Evolutionary conservation across 64 coral and sea anemone genomes (phyloP).

Genomic region (Dendrophyllia cribrosa): DNA sequence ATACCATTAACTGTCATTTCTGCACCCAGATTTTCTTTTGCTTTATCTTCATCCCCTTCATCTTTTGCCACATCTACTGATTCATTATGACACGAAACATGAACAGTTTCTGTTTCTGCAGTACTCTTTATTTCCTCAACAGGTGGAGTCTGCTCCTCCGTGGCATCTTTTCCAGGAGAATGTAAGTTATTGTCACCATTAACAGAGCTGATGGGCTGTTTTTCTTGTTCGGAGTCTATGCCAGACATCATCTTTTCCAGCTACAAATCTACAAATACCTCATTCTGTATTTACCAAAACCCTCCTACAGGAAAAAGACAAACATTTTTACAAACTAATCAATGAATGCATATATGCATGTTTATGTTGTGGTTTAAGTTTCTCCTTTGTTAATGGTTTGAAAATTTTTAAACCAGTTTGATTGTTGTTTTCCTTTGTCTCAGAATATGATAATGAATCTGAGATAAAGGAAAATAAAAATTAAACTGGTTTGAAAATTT

Average conservation of each 20-base stretch:
- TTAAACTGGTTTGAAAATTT: too few relatives aligned
- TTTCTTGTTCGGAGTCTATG: constrained; percentile 8
- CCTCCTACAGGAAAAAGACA: not conserved
- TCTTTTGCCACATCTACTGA: not conserved
- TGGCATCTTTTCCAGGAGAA: not conserved
- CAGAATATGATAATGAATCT: too few relatives aligned
- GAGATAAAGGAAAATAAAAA: too few relatives aligned
- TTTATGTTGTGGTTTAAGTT: too few relatives aligned
- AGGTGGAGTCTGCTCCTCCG: not conserved
- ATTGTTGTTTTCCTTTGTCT: too few relatives aligned
- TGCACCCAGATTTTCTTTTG: not conserved
- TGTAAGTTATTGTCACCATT: not conserved
- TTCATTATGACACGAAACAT: not conserved
- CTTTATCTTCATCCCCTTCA: not conserved
- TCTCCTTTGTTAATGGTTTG: too few relatives aligned
- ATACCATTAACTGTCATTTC: not conserved
- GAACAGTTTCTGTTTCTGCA: not conserved
- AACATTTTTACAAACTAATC: not conserved
- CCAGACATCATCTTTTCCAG: not conserved
- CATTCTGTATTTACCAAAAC: not conserved
- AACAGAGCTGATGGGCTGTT: constrained; percentile 34
- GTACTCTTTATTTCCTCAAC: not conserved
- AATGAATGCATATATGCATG: too few relatives aligned
- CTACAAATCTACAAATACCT: not conserved
- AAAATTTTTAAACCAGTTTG: too few relatives aligned